Evolutionary conservation across 2,888 invertebrate species (phyloP), one percentile per base, ranked within the genome.

Genomic region (Epiperipatus broadwayi): DNA sequence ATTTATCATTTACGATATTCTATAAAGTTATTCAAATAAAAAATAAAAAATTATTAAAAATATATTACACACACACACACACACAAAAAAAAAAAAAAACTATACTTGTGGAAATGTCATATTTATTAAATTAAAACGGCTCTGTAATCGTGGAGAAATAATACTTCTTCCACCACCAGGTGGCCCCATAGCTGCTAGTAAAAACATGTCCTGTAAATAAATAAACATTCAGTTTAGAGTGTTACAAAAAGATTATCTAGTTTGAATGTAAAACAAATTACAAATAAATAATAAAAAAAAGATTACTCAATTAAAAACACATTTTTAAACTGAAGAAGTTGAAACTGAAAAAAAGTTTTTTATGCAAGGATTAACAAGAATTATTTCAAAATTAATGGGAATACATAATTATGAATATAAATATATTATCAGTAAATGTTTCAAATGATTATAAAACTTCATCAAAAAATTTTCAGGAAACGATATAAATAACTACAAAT

Each of bases 151-250:
- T 32, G 74, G 63, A 0, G 80, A 77, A 40, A 85, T 75, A 14
- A 71, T 66, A 45, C 80, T 79, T 12, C 84, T 68, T 2, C 83
- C 81, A 2, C 84, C 84, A 2, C 83, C 84, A 0, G 83, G 79
- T 0, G 81, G 81, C 1, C 83, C 83, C 69, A 84, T 84, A 0
- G 80, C 75, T 2, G 71, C 73, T 53, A 80, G 67, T 32, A 84
- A 57, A 43, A 78, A 68, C 68, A 83, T 76, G 54, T 73, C 76
- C 72, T 78, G 54, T 7, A 47, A 45, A 5, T 25, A 31, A 30
- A 20, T 19, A 20, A 14, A 5, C n/a, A n/a, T n/a, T n/a, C n/a
- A n/a, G n/a, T n/a, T n/a, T n/a, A 25, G 25, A 7, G 25, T 25
- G 7, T n/a, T n/a, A n/a, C n/a, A n/a, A n/a, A n/a, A n/a, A n/a